Base-by-base conservation (phyloP, 2,888 invertebrate genomes). In the Hirtodrosophila cameraria region DNA sequence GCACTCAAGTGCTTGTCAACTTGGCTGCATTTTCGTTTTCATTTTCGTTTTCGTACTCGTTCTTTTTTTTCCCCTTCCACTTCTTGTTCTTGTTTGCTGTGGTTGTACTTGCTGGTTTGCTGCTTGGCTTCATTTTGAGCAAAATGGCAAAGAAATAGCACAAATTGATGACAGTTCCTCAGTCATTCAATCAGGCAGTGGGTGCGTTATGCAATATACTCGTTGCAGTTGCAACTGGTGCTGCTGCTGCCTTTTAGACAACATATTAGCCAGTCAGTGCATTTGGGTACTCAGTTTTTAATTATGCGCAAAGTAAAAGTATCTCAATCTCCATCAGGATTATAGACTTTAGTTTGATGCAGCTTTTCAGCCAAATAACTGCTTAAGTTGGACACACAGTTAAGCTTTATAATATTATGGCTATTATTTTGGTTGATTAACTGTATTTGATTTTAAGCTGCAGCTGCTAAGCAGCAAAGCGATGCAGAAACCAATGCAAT, bases 1-100 rank as follows among this genome's bases (percentile, higher is more conserved):
- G 61, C 83, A 67, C 72, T 80, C 72, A 83, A 83, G 80, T 72
- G 69, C 77, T 67, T 75, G 80, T 77, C 80, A 77, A 69, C 75
- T 73, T 67, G 77, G 42, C 59, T 68, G 65, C 55, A 58, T 46
- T 65, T n/a, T n/a, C n/a, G n/a, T n/a, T n/a, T n/a, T n/a, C n/a
- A n/a, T n/a, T n/a, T n/a, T n/a, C n/a, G n/a, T n/a, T n/a, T n/a
- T 65, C 30, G 45, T 60, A 8, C 28, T 33, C 49, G 23, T 1
- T 8, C 15, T 20, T 9, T 11, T 9, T 28, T 36, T 13, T 5
- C 28, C 16, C 50, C n/a, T 28, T 15, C 46, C n/a, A 18, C 41
- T 39, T 49, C 35, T 31, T 38, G 35, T 13, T 41, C 53, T 30
- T 42, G 46, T 53, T 36, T 25, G 36, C 55, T 57, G 46, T 41